Base-by-base conservation (phyloP, 35 echinoderm and acorn worm species). In the Acanthaster planci region DNA sequence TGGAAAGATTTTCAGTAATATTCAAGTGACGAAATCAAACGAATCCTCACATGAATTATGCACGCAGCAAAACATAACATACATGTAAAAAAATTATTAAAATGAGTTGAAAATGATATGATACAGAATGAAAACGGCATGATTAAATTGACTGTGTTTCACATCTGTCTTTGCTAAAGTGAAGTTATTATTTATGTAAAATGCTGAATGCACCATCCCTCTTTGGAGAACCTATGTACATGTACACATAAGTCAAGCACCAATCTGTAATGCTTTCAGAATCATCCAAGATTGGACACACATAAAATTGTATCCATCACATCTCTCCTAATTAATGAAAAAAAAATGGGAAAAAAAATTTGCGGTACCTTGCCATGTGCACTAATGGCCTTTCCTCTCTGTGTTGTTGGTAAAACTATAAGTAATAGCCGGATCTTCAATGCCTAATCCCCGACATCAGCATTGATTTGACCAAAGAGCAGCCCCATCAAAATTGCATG, bases 391-490 rank as follows among this genome's bases (percentile, higher is more conserved):
- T 72, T 31, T 72, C 14, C 64, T 29, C 23, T 10, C 23, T 26
- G 26, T 72, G 26, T 72, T 72, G 30, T 72, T 72, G 22, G 64
- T 34, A 31, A 26, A 59, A n/a, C 19, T 59, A 59, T 26, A 72
- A 72, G 19, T 72, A 72, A 72, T 26, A 72, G 64, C 34, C 26
- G 64, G 64, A 72, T 72, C 64, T 29, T 34, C 64, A 34, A 29
- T 72, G 26, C 64, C 22, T 72, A 72, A 72, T 19, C 64, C 64
- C 22, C 14, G 60, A 26, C 64, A 72, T 72, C 64, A 10, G 34
- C 34, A 72, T 72, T 72, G 64, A 72, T 72, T 72, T 72, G 64
- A 72, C 64, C 64, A 27, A 72, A 21, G 26, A 72, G 64, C 18
- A 72, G 26, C 64, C 64, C 64, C 23, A 72, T 72, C 64, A 72